Evolutionary conservation across 2,113 vertebrate species (phyloP).

Genomic region (Argyrosomus japonicus): DNA sequence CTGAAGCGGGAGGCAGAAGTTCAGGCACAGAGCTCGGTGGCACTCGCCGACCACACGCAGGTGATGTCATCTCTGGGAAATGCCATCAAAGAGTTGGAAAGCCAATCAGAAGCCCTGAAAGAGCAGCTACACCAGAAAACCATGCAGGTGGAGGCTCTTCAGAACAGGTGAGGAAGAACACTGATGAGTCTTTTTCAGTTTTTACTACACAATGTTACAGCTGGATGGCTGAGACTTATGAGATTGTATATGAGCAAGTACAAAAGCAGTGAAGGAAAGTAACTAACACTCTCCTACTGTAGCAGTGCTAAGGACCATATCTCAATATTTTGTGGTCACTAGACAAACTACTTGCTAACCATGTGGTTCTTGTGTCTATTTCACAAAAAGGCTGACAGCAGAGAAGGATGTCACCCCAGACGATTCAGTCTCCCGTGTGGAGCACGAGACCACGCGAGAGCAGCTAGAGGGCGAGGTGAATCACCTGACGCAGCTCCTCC

Average conservation of each 20-base stretch:
- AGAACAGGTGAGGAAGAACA: conserved; percentile 80
- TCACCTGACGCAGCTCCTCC: conserved; percentile 87
- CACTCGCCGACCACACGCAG: conserved; percentile 89
- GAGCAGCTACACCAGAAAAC: conserved; percentile 86
- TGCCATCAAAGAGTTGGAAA: conserved; percentile 88
- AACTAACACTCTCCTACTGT: not conserved
- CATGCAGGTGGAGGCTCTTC: conserved; percentile 85
- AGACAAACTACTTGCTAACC: not conserved
- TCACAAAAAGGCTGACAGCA: conserved; percentile 71
- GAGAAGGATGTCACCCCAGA: conserved; percentile 85
- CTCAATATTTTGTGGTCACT: not conserved
- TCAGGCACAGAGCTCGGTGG: conserved; percentile 88
- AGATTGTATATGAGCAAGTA: not conserved
- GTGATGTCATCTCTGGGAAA: conserved; percentile 88
- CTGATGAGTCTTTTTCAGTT: not conserved
- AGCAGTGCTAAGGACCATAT: too few relatives aligned
- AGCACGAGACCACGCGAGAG: conserved; percentile 85
- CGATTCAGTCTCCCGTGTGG: conserved; percentile 83
- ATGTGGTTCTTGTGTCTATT: not conserved
- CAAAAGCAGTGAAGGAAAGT: not conserved
- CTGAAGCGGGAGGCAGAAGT: conserved; percentile 87
- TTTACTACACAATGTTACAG: not conserved
- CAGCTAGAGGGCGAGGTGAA: conserved; percentile 87
- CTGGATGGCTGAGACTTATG: not conserved
- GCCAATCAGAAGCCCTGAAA: conserved; percentile 83